Evolutionary conservation across 2,888 invertebrate genomes (phyloP).

Genomic region (Caradrina clavipalpis): DNA sequence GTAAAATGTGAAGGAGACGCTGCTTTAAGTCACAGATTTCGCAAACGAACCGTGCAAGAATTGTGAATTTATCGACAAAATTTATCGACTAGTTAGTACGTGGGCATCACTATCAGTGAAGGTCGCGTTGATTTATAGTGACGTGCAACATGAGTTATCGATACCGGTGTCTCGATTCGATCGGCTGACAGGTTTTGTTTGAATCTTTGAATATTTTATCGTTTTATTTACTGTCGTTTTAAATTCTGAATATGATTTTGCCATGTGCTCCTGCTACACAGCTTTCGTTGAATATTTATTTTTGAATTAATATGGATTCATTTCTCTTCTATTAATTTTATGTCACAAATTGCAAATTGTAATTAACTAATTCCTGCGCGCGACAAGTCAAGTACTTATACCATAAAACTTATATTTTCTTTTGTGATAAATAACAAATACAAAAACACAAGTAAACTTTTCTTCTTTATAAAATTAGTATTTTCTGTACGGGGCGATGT

Average conservation of each 20-base stretch:
- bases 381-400: too few species aligned
- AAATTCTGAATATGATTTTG: slow-evolving; percentile 61
- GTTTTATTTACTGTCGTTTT: slow-evolving; percentile 60
- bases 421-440: too few species aligned
- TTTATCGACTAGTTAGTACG: slow-evolving; percentile 87
- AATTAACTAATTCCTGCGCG: too few species aligned
- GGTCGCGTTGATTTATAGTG: slow-evolving; percentile 88
- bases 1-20: slow-evolving; percentile 60
- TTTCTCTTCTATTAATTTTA: too few species aligned
- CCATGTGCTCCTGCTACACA: slow-evolving; percentile 29
- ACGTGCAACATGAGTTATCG: slow-evolving; percentile 87
- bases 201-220: slow-evolving; percentile 66
- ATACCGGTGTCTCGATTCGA: slow-evolving; percentile 77
- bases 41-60: slow-evolving; percentile 75
- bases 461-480: too few species aligned
- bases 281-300: slow-evolving; percentile 41
- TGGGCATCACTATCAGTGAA: slow-evolving; percentile 88
- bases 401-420: too few species aligned
- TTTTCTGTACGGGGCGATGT: too few species aligned
- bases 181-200: slow-evolving; percentile 67
- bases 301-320: slow-evolving; percentile 1
- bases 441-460: too few species aligned
- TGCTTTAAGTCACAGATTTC: slow-evolving; percentile 60
- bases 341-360: too few species aligned
- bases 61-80: slow-evolving; percentile 75